phyloP scores from a whole-genome alignment of 2,888 invertebrate species.

The Leucania comma region DNA sequence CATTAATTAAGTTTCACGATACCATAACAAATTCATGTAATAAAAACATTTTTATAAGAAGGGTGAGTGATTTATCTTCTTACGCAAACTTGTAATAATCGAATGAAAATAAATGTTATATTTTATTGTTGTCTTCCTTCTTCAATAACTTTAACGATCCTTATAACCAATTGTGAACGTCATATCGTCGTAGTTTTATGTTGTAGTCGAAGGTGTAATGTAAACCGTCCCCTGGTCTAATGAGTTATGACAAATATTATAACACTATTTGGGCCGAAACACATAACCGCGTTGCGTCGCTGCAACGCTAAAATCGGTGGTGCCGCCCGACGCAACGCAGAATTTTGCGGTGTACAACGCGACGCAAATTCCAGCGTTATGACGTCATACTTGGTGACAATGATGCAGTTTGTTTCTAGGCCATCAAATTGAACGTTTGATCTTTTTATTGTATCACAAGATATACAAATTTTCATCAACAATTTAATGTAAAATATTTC shows the following conservation, averaged over 20 bases:
- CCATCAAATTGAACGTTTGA: too few species aligned
- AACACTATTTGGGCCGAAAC: too few species aligned
- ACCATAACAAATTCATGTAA: background rate
- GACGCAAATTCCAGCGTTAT: too few species aligned
- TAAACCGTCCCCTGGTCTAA: background rate
- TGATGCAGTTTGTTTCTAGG: too few species aligned
- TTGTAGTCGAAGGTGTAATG: background rate
- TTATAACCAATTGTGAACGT: slow-evolving; percentile 1
- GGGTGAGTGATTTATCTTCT: background rate
- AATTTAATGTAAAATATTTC: too few species aligned
- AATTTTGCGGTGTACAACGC: too few species aligned
- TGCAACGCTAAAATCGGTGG: too few species aligned
- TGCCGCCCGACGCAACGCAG: too few species aligned
- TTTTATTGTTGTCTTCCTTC: background rate
- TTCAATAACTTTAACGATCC: background rate
- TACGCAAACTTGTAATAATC: background rate
- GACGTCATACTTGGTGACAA: too few species aligned
- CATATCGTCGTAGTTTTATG: background rate
- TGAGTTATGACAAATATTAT: background rate
- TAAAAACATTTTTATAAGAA: background rate
- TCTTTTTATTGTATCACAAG: too few species aligned
- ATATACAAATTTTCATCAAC: too few species aligned
- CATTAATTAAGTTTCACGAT: background rate
- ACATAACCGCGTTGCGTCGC: too few species aligned
- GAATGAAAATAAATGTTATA: background rate